Conservation (phyloP, 2,888 invertebrate species). For the Pristionchus entomophagus region DNA sequence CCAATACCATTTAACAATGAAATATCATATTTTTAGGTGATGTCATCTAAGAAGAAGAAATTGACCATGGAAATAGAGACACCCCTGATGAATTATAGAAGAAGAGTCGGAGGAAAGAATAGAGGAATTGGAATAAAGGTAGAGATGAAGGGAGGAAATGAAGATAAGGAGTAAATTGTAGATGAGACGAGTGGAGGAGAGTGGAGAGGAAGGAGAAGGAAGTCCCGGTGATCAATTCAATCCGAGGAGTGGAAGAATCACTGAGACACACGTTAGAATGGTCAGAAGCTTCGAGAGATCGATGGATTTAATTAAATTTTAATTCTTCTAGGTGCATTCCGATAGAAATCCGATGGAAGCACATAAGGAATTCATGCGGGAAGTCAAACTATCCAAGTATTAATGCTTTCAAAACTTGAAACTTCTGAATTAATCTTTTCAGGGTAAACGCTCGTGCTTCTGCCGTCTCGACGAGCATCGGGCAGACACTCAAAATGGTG, state of each 20-base stretch:
- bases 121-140: neutral
- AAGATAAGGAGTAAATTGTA: neutral
- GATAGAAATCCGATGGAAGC: conserved; percentile 16
- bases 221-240: neutral
- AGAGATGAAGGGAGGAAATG: neutral
- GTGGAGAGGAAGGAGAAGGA: neutral
- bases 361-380: conserved; percentile 33
- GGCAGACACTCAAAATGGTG: neutral
- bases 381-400: conserved; percentile 26
- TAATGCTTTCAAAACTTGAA: neutral
- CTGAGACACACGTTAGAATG: conserved; percentile 44
- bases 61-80: neutral
- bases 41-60: conserved; percentile 34
- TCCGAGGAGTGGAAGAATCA: neutral
- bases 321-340: conserved; percentile 10
- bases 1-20: too few species aligned
- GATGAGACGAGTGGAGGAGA: neutral
- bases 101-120: conserved; percentile 45
- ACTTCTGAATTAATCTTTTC: neutral
- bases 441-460: conserved; percentile 24
- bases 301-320: neutral
- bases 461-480: conserved; percentile 14
- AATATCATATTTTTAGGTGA: neutral
- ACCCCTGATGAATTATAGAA: neutral
- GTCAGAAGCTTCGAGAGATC: neutral